These are phyloP conservation scores for Leptoteleia sp. DNA, from an alignment of 1,140 invertebrate species.

Conservation along the genomic window DNA sequence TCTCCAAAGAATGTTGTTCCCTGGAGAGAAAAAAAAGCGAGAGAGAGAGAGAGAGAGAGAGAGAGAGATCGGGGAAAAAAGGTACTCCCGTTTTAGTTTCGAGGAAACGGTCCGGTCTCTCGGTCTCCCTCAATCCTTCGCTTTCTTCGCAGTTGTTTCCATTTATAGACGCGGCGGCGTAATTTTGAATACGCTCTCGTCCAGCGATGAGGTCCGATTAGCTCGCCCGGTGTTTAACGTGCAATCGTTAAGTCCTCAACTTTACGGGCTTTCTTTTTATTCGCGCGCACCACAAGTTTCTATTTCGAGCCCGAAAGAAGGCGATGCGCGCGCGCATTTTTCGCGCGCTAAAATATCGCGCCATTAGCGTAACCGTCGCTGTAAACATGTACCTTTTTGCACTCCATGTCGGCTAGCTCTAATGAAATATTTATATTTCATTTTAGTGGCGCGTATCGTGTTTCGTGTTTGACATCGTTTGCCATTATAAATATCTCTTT, in stretches of 20 bases:
- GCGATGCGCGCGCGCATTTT: conserved; percentile 19
- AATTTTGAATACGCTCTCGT: conserved; percentile 56
- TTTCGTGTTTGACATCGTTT: too few relatives aligned
- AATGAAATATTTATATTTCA: too few relatives aligned
- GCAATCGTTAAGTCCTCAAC: conserved; percentile 46
- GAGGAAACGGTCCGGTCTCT: conserved; percentile 38
- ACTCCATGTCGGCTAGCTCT: too few relatives aligned
- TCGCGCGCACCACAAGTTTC: conserved; percentile 35
- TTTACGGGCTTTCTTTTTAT: conserved; percentile 47
- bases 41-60: too few relatives aligned
- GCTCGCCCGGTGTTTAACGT: conserved; percentile 44
- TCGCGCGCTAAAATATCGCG: background rate
- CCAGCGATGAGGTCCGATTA: conserved; percentile 42
- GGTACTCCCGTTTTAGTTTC: conserved; percentile 57
- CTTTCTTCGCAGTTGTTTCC: conserved; percentile 50
- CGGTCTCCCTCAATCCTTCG: conserved; percentile 2
- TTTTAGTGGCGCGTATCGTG: too few relatives aligned
- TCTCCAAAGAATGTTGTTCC: conserved; percentile 15
- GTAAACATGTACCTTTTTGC: too few relatives aligned
- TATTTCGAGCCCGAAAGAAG: conserved; percentile 34
- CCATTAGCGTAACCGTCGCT: too few relatives aligned
- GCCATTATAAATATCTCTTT: too few relatives aligned
- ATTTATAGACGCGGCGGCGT: conserved; percentile 55
- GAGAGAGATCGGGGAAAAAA: conserved; percentile 31
- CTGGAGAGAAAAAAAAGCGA: conserved; percentile 9